Evolutionary conservation across 2,113 vertebrate genomes (phyloP).

Genomic region (Gavia stellata): DNA sequence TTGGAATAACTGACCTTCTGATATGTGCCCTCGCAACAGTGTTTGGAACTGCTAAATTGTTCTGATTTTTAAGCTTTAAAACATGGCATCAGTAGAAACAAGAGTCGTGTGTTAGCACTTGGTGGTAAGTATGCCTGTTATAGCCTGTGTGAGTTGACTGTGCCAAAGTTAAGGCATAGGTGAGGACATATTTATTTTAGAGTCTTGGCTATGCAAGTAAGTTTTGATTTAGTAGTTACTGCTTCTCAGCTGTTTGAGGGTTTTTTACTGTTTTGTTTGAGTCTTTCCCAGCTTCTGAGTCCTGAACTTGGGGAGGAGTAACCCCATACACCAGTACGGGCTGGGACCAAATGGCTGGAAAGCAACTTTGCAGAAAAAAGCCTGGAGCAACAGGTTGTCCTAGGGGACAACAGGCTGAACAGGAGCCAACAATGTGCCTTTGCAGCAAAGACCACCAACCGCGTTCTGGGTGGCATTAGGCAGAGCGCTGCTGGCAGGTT

Average conservation of each 20-base stretch:
- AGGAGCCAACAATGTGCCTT: background rate
- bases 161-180: background rate
- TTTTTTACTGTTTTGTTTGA: background rate
- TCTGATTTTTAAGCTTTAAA: background rate
- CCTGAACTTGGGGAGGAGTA: background rate
- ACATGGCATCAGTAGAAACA: background rate
- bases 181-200: background rate
- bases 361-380: background rate
- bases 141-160: background rate
- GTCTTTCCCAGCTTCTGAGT: background rate
- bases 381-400: background rate
- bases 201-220: background rate
- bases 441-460: background rate
- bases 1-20: background rate
- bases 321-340: background rate
- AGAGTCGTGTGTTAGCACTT: background rate
- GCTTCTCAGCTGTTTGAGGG: background rate
- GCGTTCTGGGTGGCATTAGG: background rate
- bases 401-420: background rate
- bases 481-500: background rate
- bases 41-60: background rate
- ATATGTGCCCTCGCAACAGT: background rate
- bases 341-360: background rate
- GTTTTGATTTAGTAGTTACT: background rate
- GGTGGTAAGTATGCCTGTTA: background rate